Evolutionary conservation across 1,140 invertebrate species (phyloP).

Genomic region (Riptortus pedestris): DNA sequence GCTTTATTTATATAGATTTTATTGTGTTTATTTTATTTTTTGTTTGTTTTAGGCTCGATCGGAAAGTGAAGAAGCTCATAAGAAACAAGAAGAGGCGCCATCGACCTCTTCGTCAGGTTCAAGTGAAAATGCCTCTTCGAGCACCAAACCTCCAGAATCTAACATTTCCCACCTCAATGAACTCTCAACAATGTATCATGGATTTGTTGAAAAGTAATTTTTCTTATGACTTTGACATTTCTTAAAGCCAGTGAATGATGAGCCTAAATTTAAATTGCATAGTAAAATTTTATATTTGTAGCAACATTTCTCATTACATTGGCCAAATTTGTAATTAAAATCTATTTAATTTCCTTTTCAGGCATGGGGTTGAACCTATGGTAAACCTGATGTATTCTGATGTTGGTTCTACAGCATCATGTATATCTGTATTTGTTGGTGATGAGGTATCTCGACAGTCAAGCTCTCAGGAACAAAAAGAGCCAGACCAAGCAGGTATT

Average conservation of each 20-base stretch:
- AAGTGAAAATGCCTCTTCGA: background rate
- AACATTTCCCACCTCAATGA: conserved; percentile 34
- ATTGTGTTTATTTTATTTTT: no score
- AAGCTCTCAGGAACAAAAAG: background rate
- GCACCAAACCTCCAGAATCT: background rate
- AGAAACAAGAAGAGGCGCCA: background rate
- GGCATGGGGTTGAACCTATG: conserved; percentile 47
- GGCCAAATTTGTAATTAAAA: no score
- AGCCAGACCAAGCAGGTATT: conserved; percentile 2
- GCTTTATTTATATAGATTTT: no score
- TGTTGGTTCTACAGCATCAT: conserved; percentile 42
- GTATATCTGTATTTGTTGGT: conserved; percentile 43
- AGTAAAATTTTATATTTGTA: no score
- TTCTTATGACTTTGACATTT: no score
- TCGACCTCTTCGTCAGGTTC: background rate
- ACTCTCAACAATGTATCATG: conserved; percentile 42
- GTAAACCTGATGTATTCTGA: conserved; percentile 46
- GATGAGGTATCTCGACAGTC: conserved; percentile 36
- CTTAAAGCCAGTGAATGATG: no score
- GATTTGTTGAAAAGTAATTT: conserved; percentile 41
- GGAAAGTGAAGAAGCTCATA: no score
- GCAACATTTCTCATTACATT: no score
- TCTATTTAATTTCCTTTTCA: no score
- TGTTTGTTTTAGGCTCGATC: no score
- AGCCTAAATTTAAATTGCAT: no score